These are phyloP conservation scores for Sandelia bainsii DNA, from an alignment of 2,797 vertebrate genomes.

Conservation along the genomic window DNA sequence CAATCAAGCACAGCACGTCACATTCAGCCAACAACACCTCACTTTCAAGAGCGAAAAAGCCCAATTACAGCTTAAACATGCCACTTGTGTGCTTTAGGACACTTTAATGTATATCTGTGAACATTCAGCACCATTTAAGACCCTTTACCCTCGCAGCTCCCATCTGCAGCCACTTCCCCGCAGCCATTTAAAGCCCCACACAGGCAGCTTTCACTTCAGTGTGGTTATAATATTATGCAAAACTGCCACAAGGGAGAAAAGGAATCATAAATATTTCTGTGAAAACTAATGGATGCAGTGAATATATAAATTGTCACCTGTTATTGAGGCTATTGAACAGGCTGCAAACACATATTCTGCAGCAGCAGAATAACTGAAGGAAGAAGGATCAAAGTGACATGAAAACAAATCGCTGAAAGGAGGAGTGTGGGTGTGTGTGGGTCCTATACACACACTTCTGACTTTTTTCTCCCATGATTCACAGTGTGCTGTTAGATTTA, in stretches of 20 bases:
- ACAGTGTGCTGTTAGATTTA: slow-evolving; percentile 13
- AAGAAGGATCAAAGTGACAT: slow-evolving; percentile 31
- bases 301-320: slow-evolving; percentile 31
- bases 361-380: slow-evolving; percentile 18
- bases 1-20: slow-evolving; percentile 71
- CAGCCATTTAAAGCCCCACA: slow-evolving; percentile 52
- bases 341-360: slow-evolving; percentile 7
- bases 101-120: slow-evolving; percentile 61
- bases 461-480: slow-evolving; percentile 48
- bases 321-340: slow-evolving; percentile 16
- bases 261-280: slow-evolving; percentile 36
- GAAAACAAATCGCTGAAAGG: slow-evolving; percentile 22
- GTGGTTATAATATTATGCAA: slow-evolving; percentile 50
- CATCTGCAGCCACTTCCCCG: slow-evolving; percentile 48
- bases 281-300: slow-evolving; percentile 15
- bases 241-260: slow-evolving; percentile 44
- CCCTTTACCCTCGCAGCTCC: slow-evolving; percentile 54
- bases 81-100: slow-evolving; percentile 59
- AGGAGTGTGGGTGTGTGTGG: no score
- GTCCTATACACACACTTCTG: background rate
- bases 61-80: slow-evolving; percentile 67
- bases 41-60: slow-evolving; percentile 63
- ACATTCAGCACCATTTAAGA: slow-evolving; percentile 55
- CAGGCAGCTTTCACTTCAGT: slow-evolving; percentile 46
- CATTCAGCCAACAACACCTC: slow-evolving; percentile 69